Conservation (phyloP, 2,797 vertebrate genomes). For the Enteromius paludinosus region DNA sequence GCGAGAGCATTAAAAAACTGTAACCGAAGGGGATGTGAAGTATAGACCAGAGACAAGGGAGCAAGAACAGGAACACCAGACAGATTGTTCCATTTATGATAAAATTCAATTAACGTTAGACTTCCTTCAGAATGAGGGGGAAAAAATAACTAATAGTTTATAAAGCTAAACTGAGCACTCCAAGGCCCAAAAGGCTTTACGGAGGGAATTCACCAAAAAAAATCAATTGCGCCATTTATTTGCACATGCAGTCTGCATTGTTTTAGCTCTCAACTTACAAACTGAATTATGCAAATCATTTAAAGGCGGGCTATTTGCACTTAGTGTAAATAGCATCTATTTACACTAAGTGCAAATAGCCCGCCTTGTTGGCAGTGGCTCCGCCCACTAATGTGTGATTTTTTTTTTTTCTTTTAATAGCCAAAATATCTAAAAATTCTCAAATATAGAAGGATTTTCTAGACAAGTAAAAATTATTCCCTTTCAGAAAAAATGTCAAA, state of each 20-base stretch:
- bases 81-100: conserved; percentile 59
- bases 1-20: conserved; percentile 64
- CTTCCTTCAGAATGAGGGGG: background rate
- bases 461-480: too few species aligned
- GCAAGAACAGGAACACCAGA: conserved; percentile 52
- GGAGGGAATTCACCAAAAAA: conserved; percentile 6
- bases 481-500: too few species aligned
- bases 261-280: background rate
- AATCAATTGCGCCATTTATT: background rate
- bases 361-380: too few species aligned
- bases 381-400: too few species aligned
- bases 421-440: too few species aligned
- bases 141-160: too few species aligned
- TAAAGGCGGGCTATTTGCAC: background rate
- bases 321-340: too few species aligned
- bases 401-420: too few species aligned
- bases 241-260: background rate
- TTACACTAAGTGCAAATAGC: too few species aligned
- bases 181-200: conserved; percentile 30
- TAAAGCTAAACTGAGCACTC: conserved; percentile 35
- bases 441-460: too few species aligned
- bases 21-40: conserved; percentile 62
- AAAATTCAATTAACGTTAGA: conserved; percentile 40
- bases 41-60: conserved; percentile 53
- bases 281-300: conserved; percentile 38